Percentiles rank a stretch among this genome's conserved stretches.
Conservation (phyloP, 2,113 vertebrate species). For the Oophaga pumilio region DNA sequence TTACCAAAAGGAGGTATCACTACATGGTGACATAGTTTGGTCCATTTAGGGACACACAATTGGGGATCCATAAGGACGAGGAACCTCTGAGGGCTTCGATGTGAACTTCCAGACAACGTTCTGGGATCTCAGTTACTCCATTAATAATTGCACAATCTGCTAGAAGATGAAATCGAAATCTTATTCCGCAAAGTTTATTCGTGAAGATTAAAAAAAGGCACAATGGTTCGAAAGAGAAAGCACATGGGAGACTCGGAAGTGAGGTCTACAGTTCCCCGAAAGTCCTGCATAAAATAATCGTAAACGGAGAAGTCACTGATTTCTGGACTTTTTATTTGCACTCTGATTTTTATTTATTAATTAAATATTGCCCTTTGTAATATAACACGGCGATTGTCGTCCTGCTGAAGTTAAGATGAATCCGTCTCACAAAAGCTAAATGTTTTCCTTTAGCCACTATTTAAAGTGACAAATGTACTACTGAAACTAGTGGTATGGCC, state of each 20-base stretch:
- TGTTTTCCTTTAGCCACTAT: neutral
- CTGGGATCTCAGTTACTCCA: neutral
- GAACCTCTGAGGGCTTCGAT: neutral
- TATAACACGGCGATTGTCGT: neutral
- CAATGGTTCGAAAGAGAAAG: slow-evolving; percentile 16
- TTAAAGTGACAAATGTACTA: too few relatives aligned
- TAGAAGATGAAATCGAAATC: neutral
- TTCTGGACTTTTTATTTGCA: slow-evolving; percentile 12
- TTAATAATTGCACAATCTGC: slow-evolving; percentile 21
- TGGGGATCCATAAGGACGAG: neutral
- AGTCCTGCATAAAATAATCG: neutral
- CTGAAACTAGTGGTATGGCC: too few relatives aligned
- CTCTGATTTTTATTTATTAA: slow-evolving; percentile 12
- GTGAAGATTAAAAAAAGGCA: slow-evolving; percentile 1
- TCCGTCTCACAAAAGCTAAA: neutral
- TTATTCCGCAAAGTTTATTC: neutral
- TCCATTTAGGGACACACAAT: neutral
- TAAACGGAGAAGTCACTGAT: neutral
- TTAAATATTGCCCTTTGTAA: neutral
- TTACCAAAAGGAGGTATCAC: slow-evolving; percentile 3
- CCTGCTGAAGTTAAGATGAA: neutral
- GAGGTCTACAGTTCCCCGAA: neutral
- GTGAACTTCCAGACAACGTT: neutral
- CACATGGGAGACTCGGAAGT: slow-evolving; percentile 7
- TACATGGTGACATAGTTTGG: neutral